Conservation (phyloP, 2,888 invertebrate genomes). For the Girardia tigrina region DNA sequence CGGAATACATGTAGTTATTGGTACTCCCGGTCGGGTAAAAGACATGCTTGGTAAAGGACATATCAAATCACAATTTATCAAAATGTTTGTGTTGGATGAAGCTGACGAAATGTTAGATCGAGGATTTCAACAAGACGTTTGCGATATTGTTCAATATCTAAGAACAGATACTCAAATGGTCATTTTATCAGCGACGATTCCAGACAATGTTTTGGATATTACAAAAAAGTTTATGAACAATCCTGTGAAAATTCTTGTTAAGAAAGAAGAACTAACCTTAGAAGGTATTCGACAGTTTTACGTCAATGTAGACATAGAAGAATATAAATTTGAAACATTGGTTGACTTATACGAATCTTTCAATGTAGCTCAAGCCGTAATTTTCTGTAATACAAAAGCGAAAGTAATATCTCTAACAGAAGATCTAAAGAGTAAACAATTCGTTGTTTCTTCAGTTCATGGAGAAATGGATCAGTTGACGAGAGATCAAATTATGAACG, state of each 20-base stretch:
- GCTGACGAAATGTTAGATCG: constrained; percentile 99
- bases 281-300: constrained; percentile 98
- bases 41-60: constrained; percentile 91
- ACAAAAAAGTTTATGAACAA: constrained; percentile 91
- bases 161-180: constrained; percentile 60
- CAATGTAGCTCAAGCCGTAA: constrained; percentile 96
- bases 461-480: constrained; percentile 98
- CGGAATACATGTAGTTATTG: constrained; percentile 95
- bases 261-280: constrained; percentile 71
- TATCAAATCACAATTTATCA: constrained; percentile 69
- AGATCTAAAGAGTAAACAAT: neutral
- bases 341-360: constrained; percentile 72
- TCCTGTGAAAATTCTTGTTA: constrained; percentile 87
- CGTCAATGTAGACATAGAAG: constrained; percentile 52
- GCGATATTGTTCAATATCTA: constrained; percentile 87
- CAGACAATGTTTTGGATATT: constrained; percentile 85
- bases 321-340: constrained; percentile 20
- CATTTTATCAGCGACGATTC: constrained; percentile 95
- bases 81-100: constrained; percentile 93
- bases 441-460: constrained; percentile 53
- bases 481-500: constrained; percentile 96
- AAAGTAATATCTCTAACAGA: constrained; percentile 89
- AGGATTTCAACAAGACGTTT: constrained; percentile 98
- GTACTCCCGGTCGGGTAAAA: constrained; percentile 89
- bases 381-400: constrained; percentile 96